phyloP scores from a whole-genome alignment of 2,888 invertebrate species.

The Pyrgus malvae region DNA sequence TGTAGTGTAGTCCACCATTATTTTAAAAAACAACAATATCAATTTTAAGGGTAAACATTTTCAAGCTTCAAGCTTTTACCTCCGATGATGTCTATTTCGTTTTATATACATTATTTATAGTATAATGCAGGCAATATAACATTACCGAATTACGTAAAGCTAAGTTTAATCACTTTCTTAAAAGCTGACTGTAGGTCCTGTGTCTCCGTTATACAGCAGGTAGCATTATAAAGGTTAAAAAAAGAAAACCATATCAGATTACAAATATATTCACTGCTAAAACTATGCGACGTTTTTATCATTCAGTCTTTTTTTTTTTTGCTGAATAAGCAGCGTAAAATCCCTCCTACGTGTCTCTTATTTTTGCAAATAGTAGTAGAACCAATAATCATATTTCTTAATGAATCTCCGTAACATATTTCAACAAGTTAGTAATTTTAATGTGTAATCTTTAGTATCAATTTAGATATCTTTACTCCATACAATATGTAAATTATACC shows the following conservation, averaged over 20 bases:
- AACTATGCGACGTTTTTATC: neutral
- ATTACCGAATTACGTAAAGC: no score
- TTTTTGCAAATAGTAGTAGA: conserved; percentile 1
- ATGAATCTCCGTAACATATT: conserved; percentile 12
- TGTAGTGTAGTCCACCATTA: neutral
- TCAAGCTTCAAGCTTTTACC: no score
- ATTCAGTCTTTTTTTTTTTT: neutral
- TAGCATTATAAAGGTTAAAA: no score
- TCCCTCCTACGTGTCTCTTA: no score
- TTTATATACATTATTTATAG: no score
- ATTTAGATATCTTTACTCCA: conserved; percentile 22
- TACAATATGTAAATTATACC: conserved; percentile 12
- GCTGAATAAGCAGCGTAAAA: neutral
- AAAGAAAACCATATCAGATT: no score
- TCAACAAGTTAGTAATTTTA: neutral
- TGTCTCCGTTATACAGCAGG: no score
- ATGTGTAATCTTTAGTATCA: conserved; percentile 15
- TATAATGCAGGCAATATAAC: no score
- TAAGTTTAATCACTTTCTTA: no score
- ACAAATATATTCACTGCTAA: no score
- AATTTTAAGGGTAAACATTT: neutral
- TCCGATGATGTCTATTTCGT: no score
- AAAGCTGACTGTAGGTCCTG: no score
- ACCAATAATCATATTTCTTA: conserved; percentile 4
- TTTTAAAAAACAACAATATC: neutral